phyloP scores from a whole-genome alignment of 1,140 invertebrate genomes.

The Zaprionus camerounensis region DNA sequence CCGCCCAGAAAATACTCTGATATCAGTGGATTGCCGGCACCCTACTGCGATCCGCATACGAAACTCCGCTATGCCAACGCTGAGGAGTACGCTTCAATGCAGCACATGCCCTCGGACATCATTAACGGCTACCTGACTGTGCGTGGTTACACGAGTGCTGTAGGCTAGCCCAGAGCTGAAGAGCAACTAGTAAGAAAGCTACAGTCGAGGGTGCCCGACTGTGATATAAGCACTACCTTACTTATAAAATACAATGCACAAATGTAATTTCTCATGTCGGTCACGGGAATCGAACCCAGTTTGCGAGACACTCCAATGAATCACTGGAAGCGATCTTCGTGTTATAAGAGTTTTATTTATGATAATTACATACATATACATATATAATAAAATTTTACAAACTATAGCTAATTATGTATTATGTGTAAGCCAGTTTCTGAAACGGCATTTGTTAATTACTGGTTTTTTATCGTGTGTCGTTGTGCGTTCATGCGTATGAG shows the following conservation, averaged over 20 bases:
- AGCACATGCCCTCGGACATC: slow-evolving; percentile 94
- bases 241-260: too few relatives aligned
- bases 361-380: slow-evolving; percentile 45
- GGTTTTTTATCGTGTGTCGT: slow-evolving; percentile 16
- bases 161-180: slow-evolving; percentile 85
- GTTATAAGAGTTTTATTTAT: slow-evolving; percentile 49
- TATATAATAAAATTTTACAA: slow-evolving; percentile 60
- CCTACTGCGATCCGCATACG: slow-evolving; percentile 95
- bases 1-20: slow-evolving; percentile 97
- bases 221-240: too few relatives aligned
- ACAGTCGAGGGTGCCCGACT: too few relatives aligned
- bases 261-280: too few relatives aligned
- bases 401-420: slow-evolving; percentile 47
- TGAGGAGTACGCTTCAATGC: slow-evolving; percentile 93
- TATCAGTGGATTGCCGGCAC: slow-evolving; percentile 93
- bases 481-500: slow-evolving; percentile 19
- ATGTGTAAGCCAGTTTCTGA: slow-evolving; percentile 54
- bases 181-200: too few relatives aligned
- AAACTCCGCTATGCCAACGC: slow-evolving; percentile 93
- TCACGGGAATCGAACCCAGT: too few relatives aligned
- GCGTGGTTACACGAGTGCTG: slow-evolving; percentile 93
- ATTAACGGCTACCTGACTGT: slow-evolving; percentile 94
- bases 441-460: slow-evolving; percentile 43
- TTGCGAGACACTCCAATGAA: too few relatives aligned
- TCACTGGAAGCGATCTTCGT: too few relatives aligned